A percentile compares a stretch with the other conserved stretches of the same genome.
Conservation (phyloP, 2,113 vertebrate genomes). For the Brachirus orientalis region DNA sequence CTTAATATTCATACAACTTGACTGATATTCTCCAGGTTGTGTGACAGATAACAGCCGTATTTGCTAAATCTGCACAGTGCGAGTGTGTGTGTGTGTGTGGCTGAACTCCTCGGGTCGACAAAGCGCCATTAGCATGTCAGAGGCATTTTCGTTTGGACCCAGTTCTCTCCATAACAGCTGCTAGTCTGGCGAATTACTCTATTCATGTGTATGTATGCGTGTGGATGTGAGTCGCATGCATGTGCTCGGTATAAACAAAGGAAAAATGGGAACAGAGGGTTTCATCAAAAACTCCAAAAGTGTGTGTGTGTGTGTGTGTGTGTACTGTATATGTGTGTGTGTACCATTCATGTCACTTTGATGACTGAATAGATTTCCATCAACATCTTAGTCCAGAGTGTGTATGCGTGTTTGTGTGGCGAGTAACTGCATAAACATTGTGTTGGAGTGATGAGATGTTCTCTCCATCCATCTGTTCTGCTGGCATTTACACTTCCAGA, state of each 20-base stretch:
- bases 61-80: conserved; percentile 33
- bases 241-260: conserved; percentile 56
- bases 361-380: conserved; percentile 59
- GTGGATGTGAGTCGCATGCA: conserved; percentile 18
- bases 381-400: conserved; percentile 35
- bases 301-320: conserved; percentile 16
- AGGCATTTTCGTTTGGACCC: conserved; percentile 52
- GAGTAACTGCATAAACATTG: conserved; percentile 67
- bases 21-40: conserved; percentile 43
- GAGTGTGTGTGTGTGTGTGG: conserved; percentile 16
- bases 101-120: conserved; percentile 48
- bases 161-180: conserved; percentile 62
- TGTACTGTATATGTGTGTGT: no score
- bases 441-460: conserved; percentile 70
- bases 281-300: conserved; percentile 57
- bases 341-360: conserved; percentile 43
- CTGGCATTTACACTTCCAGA: conserved; percentile 69
- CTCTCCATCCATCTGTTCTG: conserved; percentile 75
- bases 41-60: conserved; percentile 44
- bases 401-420: conserved; percentile 27
- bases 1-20: conserved; percentile 57
- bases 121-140: conserved; percentile 68
- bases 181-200: conserved; percentile 59
- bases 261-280: conserved; percentile 64
- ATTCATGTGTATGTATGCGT: conserved; percentile 27